Evolutionary conservation across 2,888 invertebrate species (phyloP), one percentile per base, ranked within the genome.

Genomic region (Serrognathus titanus): DNA sequence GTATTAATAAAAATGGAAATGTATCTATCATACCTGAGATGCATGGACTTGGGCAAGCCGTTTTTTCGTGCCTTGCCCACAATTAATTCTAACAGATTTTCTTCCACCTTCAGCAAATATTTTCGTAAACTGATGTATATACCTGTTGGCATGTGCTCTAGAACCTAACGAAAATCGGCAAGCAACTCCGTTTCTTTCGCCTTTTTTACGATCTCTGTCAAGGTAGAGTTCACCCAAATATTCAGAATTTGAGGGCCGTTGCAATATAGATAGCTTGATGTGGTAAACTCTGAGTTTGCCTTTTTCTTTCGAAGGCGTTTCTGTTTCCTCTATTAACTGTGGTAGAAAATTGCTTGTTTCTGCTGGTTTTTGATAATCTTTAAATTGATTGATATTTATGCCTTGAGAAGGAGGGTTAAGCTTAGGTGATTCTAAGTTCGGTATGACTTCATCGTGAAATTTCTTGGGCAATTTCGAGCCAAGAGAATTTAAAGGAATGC

Each of bases 31-130:
- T 61, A 71, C 69, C 69, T 73, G 72, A 20, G 68, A 62, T 35
- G 63, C 66, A 55, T 71, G 73, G n/a, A 69, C 66, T 69, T 72
- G 69, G 63, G 76, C 55, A 24, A 68, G 66, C 38, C 69, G 58
- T 55, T 72, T 70, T 37, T 68, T 69, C 51, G 68, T 70, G n/a
- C 66, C 81, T 70, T 76, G 81, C 80, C 89, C 85, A 73, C 92
- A 92, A 64, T 90, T 92, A 73, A 95, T 94, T 74, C 92, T 87
- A 46, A 95, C 94, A 53, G 91, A 88, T 76, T 94, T 92, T 54
- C 94, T 84, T 48, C 95, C 95, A 77, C 95, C 94, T 72, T 96
- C 94, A 0, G 95, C 95, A 73, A 95, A 94, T 71, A 96, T 94
- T 79, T 96, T 95, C 60, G 90, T 92, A 75, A 96, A 96, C 76